Percentiles rank a stretch among this genome's conserved stretches.
phyloP scores from a whole-genome alignment of 2,888 invertebrate species.

The Yponomeuta evonymella region DNA sequence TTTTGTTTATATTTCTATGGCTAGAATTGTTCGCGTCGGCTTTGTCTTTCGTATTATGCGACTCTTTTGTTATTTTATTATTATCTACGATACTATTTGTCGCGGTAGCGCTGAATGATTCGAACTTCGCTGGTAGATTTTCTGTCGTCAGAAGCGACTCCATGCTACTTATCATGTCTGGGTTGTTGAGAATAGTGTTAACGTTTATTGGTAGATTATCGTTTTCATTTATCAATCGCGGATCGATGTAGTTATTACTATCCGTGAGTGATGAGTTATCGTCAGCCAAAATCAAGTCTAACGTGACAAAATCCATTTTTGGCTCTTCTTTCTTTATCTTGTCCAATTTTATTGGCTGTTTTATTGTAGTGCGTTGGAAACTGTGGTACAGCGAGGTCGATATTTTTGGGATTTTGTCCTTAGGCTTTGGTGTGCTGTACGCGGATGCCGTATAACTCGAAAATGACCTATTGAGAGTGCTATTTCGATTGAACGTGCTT shows the following conservation, averaged over 20 bases:
- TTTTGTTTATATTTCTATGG: constrained; percentile 33
- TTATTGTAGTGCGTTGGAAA: constrained; percentile 62
- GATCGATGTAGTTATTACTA: constrained; percentile 72
- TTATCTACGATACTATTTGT: constrained; percentile 39
- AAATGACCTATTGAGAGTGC: constrained; percentile 61
- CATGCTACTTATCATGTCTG: constrained; percentile 71
- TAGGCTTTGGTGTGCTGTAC: constrained; percentile 64
- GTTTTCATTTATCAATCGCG: constrained; percentile 80
- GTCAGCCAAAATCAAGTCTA: constrained; percentile 56
- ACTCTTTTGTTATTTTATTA: constrained; percentile 1
- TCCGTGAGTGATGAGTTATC: constrained; percentile 68
- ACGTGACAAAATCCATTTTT: constrained; percentile 67
- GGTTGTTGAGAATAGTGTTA: constrained; percentile 67
- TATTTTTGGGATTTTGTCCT: constrained; percentile 70
- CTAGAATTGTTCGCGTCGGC: constrained; percentile 31
- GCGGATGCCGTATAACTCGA: constrained; percentile 62
- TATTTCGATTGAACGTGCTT: constrained; percentile 56
- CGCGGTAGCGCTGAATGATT: constrained; percentile 55
- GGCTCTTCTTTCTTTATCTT: constrained; percentile 56
- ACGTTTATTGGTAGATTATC: constrained; percentile 80
- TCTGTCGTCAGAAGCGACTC: constrained; percentile 69
- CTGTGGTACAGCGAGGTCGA: constrained; percentile 67
- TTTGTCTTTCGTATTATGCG: constrained; percentile 41
- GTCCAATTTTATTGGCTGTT: constrained; percentile 64
- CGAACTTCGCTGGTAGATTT: constrained; percentile 67